Evolutionary conservation across 2,113 vertebrate genomes (phyloP), one percentile per base, ranked within the genome.

Genomic region (Sinocyclocheilus grahami): DNA sequence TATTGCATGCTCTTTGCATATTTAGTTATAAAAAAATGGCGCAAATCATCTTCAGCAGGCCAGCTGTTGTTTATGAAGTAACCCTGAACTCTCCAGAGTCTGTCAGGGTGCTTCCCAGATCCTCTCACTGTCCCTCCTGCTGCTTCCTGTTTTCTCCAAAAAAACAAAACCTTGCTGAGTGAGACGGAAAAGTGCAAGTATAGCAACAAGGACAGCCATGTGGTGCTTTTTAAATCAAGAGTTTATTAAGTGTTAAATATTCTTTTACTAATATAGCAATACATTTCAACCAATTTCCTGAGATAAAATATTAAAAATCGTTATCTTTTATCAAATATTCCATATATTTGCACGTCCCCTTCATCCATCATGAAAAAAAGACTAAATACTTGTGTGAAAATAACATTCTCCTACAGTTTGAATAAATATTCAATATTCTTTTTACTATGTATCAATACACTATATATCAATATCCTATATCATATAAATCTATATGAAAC

Each of bases 51-150:
- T 42, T 2, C 3, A 24, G 18, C n/a, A 71, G 42, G 14, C 27
- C 85, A 79, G 85, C 83, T 89, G 85, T 62, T 86, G 67, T 84
- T 86, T 86, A n/a, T 39, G 53, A 72, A 69, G 65, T 69, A 69
- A 69, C 30, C 7, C 24, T 55, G 48, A 88, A 82, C 53, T 48
- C 84, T 80, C 75, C 18, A 37, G 80, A 77, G 79, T 18, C 42
- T 9, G 22, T 16, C 2, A 16, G 11, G 62, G 58, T 51, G 82
- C 48, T 60, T 85, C 78, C 71, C 69, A 55, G 33, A 71, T 51
- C 24, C 14, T 58, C 86, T 37, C 33, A 18, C 13, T 37, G 20
- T 69, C 58, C 27, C 22, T 53, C 46, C 39, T 55, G 6, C 72
- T 33, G 58, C 65, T 76, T 86, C 88, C 76, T 86, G 82, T 86